Evolutionary conservation across 2,113 vertebrate genomes (phyloP), one percentile per base, ranked within the genome.

Genomic region (Thinocorus orbignyianus): DNA sequence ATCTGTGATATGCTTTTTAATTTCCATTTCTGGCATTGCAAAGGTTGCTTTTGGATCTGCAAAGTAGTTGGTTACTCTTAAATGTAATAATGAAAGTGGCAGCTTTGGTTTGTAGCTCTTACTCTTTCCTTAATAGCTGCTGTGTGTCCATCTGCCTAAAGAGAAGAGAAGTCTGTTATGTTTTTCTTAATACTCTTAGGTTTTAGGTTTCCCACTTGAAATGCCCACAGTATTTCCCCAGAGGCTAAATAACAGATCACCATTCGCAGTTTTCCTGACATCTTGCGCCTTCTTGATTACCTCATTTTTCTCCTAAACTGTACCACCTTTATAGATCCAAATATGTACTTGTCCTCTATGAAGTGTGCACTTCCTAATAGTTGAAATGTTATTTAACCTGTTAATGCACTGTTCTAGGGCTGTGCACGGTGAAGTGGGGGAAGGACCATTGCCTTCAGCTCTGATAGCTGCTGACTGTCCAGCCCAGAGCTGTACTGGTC

Each of bases 341-440:
- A 55, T 58, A 64, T 3, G 24, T 42, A 41, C 39, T 93, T 68
- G 39, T 76, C 35, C 44, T 61, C 13, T 51, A 2, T n/a, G 39
- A 37, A 5, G 3, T 5, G 13, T 31, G 28, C 35, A 3, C 31
- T 13, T 80, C 64, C 70, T 30, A 3, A 18, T 2, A 39, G 48
- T 2, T 69, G 79, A 80, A 61, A 64, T 72, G 61, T 37, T 81
- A 20, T 20, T 61, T 28, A 51, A 3, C 18, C 52, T 37, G 25
- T 55, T 49, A 39, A 46, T 20, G 19, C 31, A 10, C 11, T 52
- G 23, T 33, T 7, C 1, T 3, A 51, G 57, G 42, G 44, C 65
- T 82, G 51, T 60, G 64, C 37, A 4, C 0, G 0, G 37, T 54
- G 52, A 17, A 8, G 11, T 7, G 7, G 23, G 2, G 58, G 6